These are phyloP conservation scores for Graphium colonna DNA, from an alignment of 2,888 invertebrate genomes.

Conservation along the genomic window DNA sequence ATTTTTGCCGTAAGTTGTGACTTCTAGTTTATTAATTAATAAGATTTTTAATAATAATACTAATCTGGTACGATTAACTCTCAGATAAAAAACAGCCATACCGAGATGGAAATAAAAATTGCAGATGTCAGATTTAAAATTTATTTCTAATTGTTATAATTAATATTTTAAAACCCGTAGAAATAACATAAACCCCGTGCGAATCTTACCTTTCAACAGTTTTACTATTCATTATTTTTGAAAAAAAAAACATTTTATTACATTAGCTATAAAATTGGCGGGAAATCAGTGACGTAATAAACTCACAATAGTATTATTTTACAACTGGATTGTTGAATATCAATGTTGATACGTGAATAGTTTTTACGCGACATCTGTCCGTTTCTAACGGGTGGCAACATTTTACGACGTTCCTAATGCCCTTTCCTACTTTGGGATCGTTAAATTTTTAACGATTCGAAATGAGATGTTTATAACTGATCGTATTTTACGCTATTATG, in stretches of 20 bases:
- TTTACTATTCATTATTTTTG: not conserved
- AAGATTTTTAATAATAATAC: too few species aligned
- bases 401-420: slow-evolving; percentile 57
- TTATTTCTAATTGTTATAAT: too few species aligned
- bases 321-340: slow-evolving; percentile 8
- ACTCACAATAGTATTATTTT: slow-evolving; percentile 3
- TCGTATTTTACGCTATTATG: slow-evolving; percentile 62
- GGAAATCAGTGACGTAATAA: not conserved
- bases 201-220: not conserved
- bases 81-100: too few species aligned
- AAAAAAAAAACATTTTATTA: not conserved
- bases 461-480: slow-evolving; percentile 47
- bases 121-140: too few species aligned
- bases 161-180: too few species aligned
- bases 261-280: not conserved
- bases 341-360: slow-evolving; percentile 9
- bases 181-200: not conserved
- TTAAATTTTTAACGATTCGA: slow-evolving; percentile 55
- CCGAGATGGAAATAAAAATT: too few species aligned
- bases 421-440: slow-evolving; percentile 48
- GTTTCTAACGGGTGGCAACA: slow-evolving; percentile 48
- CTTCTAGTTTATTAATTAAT: too few species aligned
- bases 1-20: too few species aligned
- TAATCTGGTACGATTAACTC: too few species aligned
- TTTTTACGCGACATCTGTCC: slow-evolving; percentile 30